Evolutionary conservation across 2,113 vertebrate genomes (phyloP).

Genomic region (Hippocampus abdominalis): DNA sequence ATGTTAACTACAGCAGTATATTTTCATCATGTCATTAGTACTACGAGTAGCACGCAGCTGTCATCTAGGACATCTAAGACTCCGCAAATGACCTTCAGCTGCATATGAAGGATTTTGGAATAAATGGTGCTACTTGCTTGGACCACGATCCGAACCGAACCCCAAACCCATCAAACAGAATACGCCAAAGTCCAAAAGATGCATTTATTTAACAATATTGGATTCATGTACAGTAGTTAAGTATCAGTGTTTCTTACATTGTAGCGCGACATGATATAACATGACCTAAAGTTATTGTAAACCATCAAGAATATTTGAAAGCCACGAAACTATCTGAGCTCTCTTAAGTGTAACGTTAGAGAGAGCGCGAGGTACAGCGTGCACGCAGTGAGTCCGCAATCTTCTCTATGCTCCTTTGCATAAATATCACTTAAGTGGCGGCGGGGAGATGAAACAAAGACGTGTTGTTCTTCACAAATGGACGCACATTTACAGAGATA

Average conservation of each 20-base stretch:
- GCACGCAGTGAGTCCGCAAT: slow-evolving; percentile 43
- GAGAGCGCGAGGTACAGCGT: slow-evolving; percentile 4
- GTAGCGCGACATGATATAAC: slow-evolving; percentile 25
- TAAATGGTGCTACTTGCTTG: slow-evolving; percentile 14
- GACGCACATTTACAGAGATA: slow-evolving; percentile 4
- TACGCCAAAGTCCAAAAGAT: slow-evolving; percentile 19
- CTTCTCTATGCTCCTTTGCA: slow-evolving; percentile 28
- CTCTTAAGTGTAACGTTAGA: not conserved
- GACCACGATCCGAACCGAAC: not conserved
- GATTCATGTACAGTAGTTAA: slow-evolving; percentile 10
- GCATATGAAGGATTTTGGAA: too few species aligned
- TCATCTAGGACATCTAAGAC: too few species aligned
- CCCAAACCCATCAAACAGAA: not conserved
- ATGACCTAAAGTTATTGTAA: slow-evolving; percentile 5
- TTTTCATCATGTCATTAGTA: too few species aligned
- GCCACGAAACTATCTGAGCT: slow-evolving; percentile 12
- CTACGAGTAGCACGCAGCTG: too few species aligned
- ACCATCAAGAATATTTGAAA: slow-evolving; percentile 13
- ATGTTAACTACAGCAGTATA: too few species aligned
- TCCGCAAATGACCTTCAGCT: too few species aligned
- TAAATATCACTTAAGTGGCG: slow-evolving; percentile 29
- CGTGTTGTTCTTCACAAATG: slow-evolving; percentile 18
- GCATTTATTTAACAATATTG: slow-evolving; percentile 47
- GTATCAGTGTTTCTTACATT: slow-evolving; percentile 3
- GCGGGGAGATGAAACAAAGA: slow-evolving; percentile 15